These are phyloP conservation scores for Gymnopithys bicolor DNA, from an alignment of 2,797 vertebrate genomes.

Conservation along the genomic window DNA sequence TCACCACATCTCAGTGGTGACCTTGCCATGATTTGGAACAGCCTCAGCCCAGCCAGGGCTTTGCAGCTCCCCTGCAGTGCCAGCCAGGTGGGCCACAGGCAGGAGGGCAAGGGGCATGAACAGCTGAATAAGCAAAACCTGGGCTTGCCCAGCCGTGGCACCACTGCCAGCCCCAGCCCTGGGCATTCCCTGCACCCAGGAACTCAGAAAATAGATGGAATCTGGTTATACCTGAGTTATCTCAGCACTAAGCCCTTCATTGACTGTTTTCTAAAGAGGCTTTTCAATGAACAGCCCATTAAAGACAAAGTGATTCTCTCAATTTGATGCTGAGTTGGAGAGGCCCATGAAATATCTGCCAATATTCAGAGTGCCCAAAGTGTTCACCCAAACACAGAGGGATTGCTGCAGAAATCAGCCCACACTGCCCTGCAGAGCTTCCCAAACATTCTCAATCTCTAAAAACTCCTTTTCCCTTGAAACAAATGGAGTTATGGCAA, in stretches of 20 bases:
- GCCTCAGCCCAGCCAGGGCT: not conserved
- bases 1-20: not conserved
- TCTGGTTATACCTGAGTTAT: not conserved
- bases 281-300: not conserved
- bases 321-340: not conserved
- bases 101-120: not conserved
- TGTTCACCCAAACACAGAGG: not conserved
- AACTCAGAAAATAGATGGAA: fast-evolving
- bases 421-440: not conserved
- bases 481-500: not conserved
- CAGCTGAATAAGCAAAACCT: not conserved
- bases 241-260: not conserved
- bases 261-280: not conserved
- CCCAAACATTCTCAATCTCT: not conserved
- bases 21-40: not conserved
- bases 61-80: not conserved
- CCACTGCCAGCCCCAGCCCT: fast-evolving
- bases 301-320: not conserved
- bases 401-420: not conserved
- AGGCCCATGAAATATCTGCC: not conserved
- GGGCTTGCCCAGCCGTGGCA: not conserved
- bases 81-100: not conserved
- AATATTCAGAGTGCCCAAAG: not conserved
- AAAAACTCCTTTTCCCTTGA: not conserved
- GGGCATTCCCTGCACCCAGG: fast-evolving